Evolutionary conservation across 2,113 vertebrate species (phyloP).

Genomic region (Phycodurus eques): DNA sequence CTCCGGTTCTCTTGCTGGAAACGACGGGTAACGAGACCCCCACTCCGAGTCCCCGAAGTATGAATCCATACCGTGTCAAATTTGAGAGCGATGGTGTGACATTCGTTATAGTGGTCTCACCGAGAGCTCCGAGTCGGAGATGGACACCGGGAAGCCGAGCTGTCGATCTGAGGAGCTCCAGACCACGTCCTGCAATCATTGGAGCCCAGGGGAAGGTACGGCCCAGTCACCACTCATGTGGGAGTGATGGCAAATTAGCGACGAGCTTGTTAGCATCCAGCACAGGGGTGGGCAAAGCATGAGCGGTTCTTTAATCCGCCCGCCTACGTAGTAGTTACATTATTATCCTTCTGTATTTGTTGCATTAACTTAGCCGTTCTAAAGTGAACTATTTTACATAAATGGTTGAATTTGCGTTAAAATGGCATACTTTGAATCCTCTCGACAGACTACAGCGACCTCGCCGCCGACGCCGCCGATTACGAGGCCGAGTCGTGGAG

Average conservation of each 20-base stretch:
- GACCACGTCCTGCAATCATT: constrained; percentile 77
- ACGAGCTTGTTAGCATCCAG: neutral
- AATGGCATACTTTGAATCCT: neutral
- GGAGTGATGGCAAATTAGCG: no score
- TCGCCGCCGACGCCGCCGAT: constrained; percentile 76
- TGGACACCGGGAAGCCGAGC: constrained; percentile 69
- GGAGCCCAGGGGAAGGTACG: constrained; percentile 82
- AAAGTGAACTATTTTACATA: neutral
- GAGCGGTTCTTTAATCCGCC: no score
- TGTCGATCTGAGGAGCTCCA: constrained; percentile 82
- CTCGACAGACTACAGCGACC: constrained; percentile 77
- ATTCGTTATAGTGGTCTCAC: constrained; percentile 44
- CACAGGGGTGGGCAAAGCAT: no score
- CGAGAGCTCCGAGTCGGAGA: constrained; percentile 77
- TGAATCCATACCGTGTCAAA: no score
- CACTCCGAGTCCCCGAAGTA: no score
- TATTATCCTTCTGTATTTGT: no score
- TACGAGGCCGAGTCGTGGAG: constrained; percentile 95
- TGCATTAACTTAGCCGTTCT: neutral
- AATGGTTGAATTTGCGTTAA: neutral
- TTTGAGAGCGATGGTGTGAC: no score
- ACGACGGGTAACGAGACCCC: constrained; percentile 76
- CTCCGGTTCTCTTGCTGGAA: constrained; percentile 63
- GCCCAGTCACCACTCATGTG: neutral
- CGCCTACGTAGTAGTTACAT: no score